Base-by-base conservation (phyloP, 2,113 vertebrate species). In the Aythya baeri region DNA sequence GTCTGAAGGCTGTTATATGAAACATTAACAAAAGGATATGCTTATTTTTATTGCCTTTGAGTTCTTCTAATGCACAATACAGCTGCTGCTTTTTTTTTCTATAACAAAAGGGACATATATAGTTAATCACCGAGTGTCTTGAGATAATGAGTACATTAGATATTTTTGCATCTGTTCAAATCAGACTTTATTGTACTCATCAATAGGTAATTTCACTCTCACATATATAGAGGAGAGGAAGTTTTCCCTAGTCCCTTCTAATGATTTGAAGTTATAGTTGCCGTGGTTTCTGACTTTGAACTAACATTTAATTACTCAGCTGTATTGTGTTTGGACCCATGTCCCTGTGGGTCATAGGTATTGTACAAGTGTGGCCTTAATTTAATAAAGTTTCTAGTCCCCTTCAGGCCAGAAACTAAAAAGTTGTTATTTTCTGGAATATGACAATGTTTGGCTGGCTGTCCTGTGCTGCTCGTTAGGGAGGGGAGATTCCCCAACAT, bases 121-220 rank as follows among this genome's bases (percentile, higher is more conserved):
- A 91, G 83, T 95, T 96, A 96, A 96, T 95, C 85, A 88, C 38
- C 11, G 59, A 86, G 38, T 88, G 32, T 91, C 89, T 94, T 92
- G 54, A 94, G 54, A 91, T 96, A 93, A 71, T 81, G 88, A 97
- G 44, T 55, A 20, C 7, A 52, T 84, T 89, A 82, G 34, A 16
- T 93, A 86, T 89, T 97, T 97, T 96, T 97, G 52, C 92, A 93
- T 95, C 89, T 96, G 75, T 91, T 96, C 74, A 84, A 96, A 93
- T 91, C 89, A 84, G 88, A 84, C 79, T 97, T 96, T 83, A 94
- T n/a, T 89, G 61, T 95, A 65, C 34, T 57, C 32, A 78, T 96
- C 97, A 96, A 79, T 94, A 91, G 83, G 44, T 93, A 85, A 94
- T 97, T 52, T 97, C 32, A 31, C 86, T 78, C 55, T 89, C 54